Conservation (phyloP, 1,140 invertebrate species). For the Scaptomyza graminum region DNA sequence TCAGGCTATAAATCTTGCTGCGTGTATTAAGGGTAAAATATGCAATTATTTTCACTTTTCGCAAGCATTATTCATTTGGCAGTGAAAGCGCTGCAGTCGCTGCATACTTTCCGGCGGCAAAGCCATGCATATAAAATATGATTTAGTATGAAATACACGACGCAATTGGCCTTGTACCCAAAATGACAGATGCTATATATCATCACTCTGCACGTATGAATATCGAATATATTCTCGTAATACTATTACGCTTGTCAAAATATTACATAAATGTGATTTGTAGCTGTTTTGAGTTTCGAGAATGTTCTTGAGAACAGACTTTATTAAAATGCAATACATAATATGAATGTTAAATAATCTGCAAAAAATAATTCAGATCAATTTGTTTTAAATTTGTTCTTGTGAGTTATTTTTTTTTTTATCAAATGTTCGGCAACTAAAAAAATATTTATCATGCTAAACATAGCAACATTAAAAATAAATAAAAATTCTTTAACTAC, state of each 20-base stretch:
- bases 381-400: too few relatives aligned
- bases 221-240: too few relatives aligned
- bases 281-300: too few relatives aligned
- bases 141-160: slow-evolving; percentile 20
- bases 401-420: too few relatives aligned
- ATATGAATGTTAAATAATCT: too few relatives aligned
- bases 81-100: slow-evolving; percentile 39
- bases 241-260: not conserved
- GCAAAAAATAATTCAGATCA: too few relatives aligned
- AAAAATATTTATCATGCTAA: too few relatives aligned
- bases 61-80: slow-evolving; percentile 29
- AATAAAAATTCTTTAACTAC: too few relatives aligned
- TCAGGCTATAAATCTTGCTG: slow-evolving; percentile 62
- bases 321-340: too few relatives aligned
- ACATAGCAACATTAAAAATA: too few relatives aligned
- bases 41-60: slow-evolving; percentile 55
- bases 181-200: not conserved
- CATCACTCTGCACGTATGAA: not conserved
- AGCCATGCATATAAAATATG: slow-evolving; percentile 12
- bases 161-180: slow-evolving; percentile 4
- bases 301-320: too few relatives aligned
- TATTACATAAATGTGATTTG: not conserved
- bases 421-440: too few relatives aligned
- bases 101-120: slow-evolving; percentile 47
- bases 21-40: slow-evolving; percentile 43